Conservation (phyloP, 2,797 vertebrate species). For the Cygnus olor region DNA sequence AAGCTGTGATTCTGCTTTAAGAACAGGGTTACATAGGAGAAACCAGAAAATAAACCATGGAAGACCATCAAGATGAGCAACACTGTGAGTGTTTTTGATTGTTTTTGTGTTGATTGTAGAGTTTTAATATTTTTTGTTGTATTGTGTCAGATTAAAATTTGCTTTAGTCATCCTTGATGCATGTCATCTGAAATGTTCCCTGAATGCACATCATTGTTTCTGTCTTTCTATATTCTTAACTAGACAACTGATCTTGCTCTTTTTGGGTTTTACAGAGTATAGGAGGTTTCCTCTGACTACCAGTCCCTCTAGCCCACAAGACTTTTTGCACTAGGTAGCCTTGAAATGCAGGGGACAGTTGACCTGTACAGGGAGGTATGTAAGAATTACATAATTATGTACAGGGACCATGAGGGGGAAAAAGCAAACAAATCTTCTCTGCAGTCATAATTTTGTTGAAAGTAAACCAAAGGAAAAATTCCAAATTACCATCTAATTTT, state of each 20-base stretch:
- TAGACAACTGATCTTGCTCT: background rate
- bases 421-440: background rate
- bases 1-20: background rate
- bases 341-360: background rate
- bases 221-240: background rate
- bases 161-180: background rate
- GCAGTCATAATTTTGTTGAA: background rate
- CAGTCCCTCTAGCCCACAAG: background rate
- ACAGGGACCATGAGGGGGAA: background rate
- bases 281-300: background rate
- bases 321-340: background rate
- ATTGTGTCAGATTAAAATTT: background rate
- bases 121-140: background rate
- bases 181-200: background rate
- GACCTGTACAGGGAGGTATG: background rate
- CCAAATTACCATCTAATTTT: background rate
- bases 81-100: background rate
- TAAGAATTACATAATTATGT: rapidly evolving
- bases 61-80: background rate
- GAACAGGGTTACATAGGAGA: background rate
- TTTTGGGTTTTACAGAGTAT: background rate
- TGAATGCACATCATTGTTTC: background rate
- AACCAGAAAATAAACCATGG: background rate
- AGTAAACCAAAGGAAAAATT: background rate
- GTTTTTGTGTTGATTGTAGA: background rate